Conservation (phyloP, 1,140 invertebrate species). For the Drosophila willistoni region DNA sequence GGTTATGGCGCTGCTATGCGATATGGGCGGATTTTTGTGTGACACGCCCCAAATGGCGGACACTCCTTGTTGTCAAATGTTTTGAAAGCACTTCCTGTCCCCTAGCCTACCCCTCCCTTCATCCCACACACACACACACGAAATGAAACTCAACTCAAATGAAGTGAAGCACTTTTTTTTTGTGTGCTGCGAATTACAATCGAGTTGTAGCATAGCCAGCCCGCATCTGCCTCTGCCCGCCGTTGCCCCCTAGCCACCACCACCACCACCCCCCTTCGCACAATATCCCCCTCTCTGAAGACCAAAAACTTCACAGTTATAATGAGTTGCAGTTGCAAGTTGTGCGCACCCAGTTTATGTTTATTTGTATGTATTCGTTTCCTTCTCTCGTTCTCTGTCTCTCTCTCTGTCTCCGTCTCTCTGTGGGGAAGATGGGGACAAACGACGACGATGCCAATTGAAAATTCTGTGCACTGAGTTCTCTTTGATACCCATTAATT, state of each 20-base stretch:
- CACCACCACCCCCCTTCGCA: background rate
- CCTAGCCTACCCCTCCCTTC: constrained; percentile 16
- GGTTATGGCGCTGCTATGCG: constrained; percentile 18
- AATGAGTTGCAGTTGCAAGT: constrained; percentile 79
- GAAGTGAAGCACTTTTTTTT: constrained; percentile 66
- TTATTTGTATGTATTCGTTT: constrained; percentile 9
- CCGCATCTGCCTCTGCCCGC: constrained; percentile 15
- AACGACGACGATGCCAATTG: constrained; percentile 51
- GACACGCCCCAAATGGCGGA: constrained; percentile 26
- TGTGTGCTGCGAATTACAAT: constrained; percentile 78
- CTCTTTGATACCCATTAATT: constrained; percentile 6
- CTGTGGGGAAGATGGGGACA: constrained; percentile 38
- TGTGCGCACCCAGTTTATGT: constrained; percentile 61
- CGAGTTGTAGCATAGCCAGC: constrained; percentile 30
- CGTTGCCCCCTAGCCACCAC: background rate
- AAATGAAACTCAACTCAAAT: constrained; percentile 68
- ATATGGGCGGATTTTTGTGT: constrained; percentile 9
- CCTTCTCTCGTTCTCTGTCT: background rate
- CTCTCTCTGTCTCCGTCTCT: background rate
- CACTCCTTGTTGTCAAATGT: constrained; percentile 55
- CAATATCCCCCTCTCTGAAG: background rate
- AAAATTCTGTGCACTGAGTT: constrained; percentile 51
- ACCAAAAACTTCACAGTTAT: constrained; percentile 53
- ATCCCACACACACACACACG: constrained; percentile 6
- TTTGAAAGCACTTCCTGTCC: constrained; percentile 72